These are phyloP conservation scores for Gryllus bimaculatus DNA, from an alignment of 1,140 invertebrate species.

Conservation along the genomic window DNA sequence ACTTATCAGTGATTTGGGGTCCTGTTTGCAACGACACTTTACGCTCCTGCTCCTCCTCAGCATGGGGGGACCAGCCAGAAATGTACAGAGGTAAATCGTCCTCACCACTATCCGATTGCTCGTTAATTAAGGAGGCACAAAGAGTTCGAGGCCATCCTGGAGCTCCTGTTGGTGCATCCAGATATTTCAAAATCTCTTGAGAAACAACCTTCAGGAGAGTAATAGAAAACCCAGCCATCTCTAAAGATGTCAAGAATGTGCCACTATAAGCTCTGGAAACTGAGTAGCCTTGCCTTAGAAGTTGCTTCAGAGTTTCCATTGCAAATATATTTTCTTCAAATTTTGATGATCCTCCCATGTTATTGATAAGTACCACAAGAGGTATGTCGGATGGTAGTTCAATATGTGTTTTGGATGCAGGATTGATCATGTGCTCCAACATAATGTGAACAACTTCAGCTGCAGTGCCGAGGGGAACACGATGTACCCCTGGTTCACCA, in stretches of 20 bases:
- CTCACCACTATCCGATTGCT: not conserved
- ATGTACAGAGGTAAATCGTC: not conserved
- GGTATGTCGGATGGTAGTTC: slow-evolving; percentile 30
- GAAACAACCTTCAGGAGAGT: slow-evolving; percentile 44
- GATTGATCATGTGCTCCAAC: slow-evolving; percentile 32
- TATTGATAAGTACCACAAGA: slow-evolving; percentile 50
- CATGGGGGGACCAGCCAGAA: not conserved
- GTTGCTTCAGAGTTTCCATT: slow-evolving; percentile 42
- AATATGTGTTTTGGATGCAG: slow-evolving; percentile 7
- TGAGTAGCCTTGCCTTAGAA: slow-evolving; percentile 32
- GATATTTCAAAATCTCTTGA: slow-evolving; percentile 31
- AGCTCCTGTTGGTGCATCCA: slow-evolving; percentile 37
- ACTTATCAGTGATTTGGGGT: slow-evolving; percentile 28
- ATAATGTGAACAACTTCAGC: slow-evolving; percentile 35
- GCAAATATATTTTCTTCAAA: slow-evolving; percentile 51
- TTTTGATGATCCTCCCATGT: slow-evolving; percentile 46
- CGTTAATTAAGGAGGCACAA: slow-evolving; percentile 10
- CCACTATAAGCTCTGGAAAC: slow-evolving; percentile 47
- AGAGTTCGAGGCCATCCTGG: slow-evolving; percentile 34
- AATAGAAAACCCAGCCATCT: slow-evolving; percentile 52
- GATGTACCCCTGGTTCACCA: slow-evolving; percentile 4
- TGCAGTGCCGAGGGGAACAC: slow-evolving; percentile 32
- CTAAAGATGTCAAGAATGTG: slow-evolving; percentile 49
- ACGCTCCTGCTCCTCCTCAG: not conserved
- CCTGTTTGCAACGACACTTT: slow-evolving; percentile 22